A percentile compares a stretch with the other conserved stretches of the same genome.
Conservation (phyloP, 2,888 invertebrate genomes). For the Lasiommata megera region DNA sequence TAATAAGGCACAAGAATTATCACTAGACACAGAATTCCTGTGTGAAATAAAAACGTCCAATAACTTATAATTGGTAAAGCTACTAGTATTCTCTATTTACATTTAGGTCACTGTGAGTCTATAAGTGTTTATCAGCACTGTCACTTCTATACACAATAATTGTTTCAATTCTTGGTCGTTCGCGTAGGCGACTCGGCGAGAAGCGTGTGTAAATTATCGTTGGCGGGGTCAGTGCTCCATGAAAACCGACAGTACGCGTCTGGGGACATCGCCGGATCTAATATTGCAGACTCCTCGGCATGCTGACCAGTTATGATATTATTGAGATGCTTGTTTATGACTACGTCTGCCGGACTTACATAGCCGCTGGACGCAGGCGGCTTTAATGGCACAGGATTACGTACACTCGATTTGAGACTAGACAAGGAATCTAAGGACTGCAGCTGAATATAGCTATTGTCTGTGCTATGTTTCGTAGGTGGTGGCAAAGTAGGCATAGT, state of each 20-base stretch:
- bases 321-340: slow-evolving; percentile 71
- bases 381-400: slow-evolving; percentile 56
- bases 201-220: slow-evolving; percentile 70
- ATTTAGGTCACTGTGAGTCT: slow-evolving; percentile 57
- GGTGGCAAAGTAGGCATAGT: slow-evolving; percentile 68
- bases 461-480: slow-evolving; percentile 56
- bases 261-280: slow-evolving; percentile 74
- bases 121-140: slow-evolving; percentile 55
- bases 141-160: slow-evolving; percentile 47
- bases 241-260: slow-evolving; percentile 77
- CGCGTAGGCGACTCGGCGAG: slow-evolving; percentile 61
- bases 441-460: slow-evolving; percentile 70
- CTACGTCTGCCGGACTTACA: slow-evolving; percentile 66
- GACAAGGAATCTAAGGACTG: slow-evolving; percentile 68
- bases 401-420: slow-evolving; percentile 61
- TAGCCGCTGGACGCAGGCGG: slow-evolving; percentile 61
- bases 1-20: slow-evolving; percentile 81
- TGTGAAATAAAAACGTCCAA: slow-evolving; percentile 63
- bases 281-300: slow-evolving; percentile 63
- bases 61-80: slow-evolving; percentile 53
- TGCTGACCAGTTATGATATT: slow-evolving; percentile 61
- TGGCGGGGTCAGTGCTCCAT: slow-evolving; percentile 73
- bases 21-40: slow-evolving; percentile 71
- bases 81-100: slow-evolving; percentile 62
- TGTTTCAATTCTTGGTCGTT: slow-evolving; percentile 61